phyloP scores from a whole-genome alignment of 1,140 invertebrate species.

The Apolygus lucorum region DNA sequence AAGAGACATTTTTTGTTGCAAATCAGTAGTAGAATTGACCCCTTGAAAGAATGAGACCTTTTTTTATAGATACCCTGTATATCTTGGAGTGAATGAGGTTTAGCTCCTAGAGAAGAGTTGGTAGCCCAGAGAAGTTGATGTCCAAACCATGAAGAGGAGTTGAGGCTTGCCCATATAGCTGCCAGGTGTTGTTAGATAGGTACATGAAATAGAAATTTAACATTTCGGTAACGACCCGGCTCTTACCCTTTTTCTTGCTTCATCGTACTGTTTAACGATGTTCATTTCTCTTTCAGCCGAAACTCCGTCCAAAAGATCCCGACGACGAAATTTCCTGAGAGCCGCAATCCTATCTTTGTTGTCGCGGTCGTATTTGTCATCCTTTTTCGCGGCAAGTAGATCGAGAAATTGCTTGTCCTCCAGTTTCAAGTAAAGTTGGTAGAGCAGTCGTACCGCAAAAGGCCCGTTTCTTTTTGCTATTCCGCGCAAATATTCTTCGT shows the following conservation, averaged over 20 bases:
- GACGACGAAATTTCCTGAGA: neutral
- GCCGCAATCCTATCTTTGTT: neutral
- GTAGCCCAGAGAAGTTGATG: too few species aligned
- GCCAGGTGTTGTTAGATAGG: too few species aligned
- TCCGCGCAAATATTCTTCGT: neutral
- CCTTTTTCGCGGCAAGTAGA: neutral
- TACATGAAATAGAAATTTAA: too few species aligned
- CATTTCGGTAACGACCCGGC: too few species aligned
- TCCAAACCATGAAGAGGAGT: too few species aligned
- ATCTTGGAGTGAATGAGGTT: too few species aligned
- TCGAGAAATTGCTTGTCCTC: neutral
- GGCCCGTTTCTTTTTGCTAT: neutral
- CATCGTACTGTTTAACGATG: neutral
- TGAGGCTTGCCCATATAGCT: too few species aligned
- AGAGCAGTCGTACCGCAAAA: neutral
- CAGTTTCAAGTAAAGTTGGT: neutral
- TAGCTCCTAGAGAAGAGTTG: too few species aligned
- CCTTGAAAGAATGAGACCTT: too few species aligned
- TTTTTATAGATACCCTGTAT: too few species aligned
- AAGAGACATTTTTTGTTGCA: too few species aligned
- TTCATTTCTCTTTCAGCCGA: neutral
- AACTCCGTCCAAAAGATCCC: neutral
- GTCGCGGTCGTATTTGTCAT: neutral
- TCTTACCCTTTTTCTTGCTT: neutral
- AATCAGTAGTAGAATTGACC: too few species aligned